phyloP scores from a whole-genome alignment of 1,140 invertebrate species.

The Pseudomyrmex flavicornis region DNA sequence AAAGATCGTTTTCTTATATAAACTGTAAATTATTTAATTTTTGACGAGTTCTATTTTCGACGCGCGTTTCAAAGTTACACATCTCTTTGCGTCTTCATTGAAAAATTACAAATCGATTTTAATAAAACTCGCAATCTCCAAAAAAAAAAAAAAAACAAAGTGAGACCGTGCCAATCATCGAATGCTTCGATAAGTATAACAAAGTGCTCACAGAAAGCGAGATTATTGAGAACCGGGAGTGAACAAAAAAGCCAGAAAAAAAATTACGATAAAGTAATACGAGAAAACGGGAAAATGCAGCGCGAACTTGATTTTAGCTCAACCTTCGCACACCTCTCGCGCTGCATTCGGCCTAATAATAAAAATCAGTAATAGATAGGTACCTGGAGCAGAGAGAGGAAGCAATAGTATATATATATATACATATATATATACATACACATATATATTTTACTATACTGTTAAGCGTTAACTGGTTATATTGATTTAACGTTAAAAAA shows the following conservation, averaged over 20 bases:
- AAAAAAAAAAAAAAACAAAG: background rate
- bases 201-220: background rate
- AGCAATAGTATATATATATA: conserved; percentile 74
- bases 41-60: background rate
- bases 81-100: no score
- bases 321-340: background rate
- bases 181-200: background rate
- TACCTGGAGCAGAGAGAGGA: conserved; percentile 46
- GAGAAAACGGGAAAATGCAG: conserved; percentile 13
- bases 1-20: background rate
- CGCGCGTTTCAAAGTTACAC: no score
- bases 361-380: conserved; percentile 48
- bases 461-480: conserved; percentile 54
- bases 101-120: no score
- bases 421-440: conserved; percentile 51
- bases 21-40: background rate
- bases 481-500: conserved; percentile 26
- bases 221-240: background rate
- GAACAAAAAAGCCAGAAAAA: background rate
- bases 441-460: conserved; percentile 72
- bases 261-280: background rate
- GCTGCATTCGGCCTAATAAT: conserved; percentile 69
- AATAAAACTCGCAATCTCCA: background rate
- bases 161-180: background rate
- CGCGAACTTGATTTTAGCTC: conserved; percentile 43